A percentile compares a stretch with the other conserved stretches of the same genome.
Evolutionary conservation across 1,140 invertebrate species (phyloP).

Genomic region (Cydia pomonella): DNA sequence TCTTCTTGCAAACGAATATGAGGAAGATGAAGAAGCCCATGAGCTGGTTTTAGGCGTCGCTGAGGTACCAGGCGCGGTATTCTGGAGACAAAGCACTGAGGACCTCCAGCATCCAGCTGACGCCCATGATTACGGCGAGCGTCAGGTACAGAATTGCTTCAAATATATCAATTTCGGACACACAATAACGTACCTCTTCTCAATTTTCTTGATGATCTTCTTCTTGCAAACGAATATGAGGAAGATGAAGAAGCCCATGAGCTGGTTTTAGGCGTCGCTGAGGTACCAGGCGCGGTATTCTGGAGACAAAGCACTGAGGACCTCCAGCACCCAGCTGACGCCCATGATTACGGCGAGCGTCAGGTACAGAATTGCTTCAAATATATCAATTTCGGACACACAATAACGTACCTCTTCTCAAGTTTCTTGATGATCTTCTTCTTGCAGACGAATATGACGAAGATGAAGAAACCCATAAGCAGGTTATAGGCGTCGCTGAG

Average conservation of each 20-base stretch:
- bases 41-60: slow-evolving; percentile 57
- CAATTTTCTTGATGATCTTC: slow-evolving; percentile 56
- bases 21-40: slow-evolving; percentile 73
- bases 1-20: slow-evolving; percentile 74
- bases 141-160: slow-evolving; percentile 25
- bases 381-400: no score
- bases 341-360: no score
- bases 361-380: no score
- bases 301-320: slow-evolving; percentile 50
- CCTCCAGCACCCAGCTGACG: slow-evolving; percentile 61
- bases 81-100: slow-evolving; percentile 48
- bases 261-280: slow-evolving; percentile 55
- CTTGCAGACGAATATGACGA: slow-evolving; percentile 75
- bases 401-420: slow-evolving; percentile 41
- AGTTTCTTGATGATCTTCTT: slow-evolving; percentile 59
- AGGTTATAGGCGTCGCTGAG: slow-evolving; percentile 57
- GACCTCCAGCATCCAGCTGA: slow-evolving; percentile 63
- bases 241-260: slow-evolving; percentile 72
- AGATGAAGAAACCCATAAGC: slow-evolving; percentile 68
- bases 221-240: slow-evolving; percentile 75
- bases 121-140: slow-evolving; percentile 53
- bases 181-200: slow-evolving; percentile 41
- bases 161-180: no score
- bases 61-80: slow-evolving; percentile 48
- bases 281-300: slow-evolving; percentile 49